These are phyloP conservation scores for Barypeithes pellucidus DNA, from an alignment of 2,888 invertebrate genomes.

Conservation along the genomic window DNA sequence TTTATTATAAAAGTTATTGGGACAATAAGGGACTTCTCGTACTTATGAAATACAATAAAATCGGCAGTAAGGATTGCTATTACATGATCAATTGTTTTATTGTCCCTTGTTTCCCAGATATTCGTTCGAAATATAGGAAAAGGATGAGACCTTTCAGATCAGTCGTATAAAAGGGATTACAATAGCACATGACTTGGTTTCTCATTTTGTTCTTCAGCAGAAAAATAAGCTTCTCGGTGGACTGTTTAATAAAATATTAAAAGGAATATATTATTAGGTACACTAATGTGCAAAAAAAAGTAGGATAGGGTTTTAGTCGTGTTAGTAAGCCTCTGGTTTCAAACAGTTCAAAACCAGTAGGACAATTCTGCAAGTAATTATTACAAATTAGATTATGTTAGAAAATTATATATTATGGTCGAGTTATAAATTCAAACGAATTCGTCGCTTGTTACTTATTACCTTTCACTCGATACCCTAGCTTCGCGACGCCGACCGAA, in stretches of 20 bases:
- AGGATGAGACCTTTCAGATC: constrained; percentile 57
- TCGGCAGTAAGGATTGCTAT: constrained; percentile 59
- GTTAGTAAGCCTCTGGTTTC: too few relatives aligned
- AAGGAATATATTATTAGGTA: not conserved
- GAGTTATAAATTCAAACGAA: too few relatives aligned
- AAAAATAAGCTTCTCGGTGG: not conserved
- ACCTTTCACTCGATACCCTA: too few relatives aligned
- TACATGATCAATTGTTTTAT: constrained; percentile 64
- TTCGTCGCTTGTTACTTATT: too few relatives aligned
- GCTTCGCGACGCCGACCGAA: too few relatives aligned
- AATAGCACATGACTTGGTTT: constrained; percentile 59
- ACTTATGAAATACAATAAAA: constrained; percentile 61
- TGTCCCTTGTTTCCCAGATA: constrained; percentile 58
- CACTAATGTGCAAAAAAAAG: too few relatives aligned
- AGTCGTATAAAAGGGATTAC: constrained; percentile 62
- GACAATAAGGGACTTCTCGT: constrained; percentile 51
- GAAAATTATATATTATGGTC: too few relatives aligned
- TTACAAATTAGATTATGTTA: too few relatives aligned
- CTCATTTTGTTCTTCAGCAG: constrained; percentile 43
- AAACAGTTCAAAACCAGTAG: too few relatives aligned
- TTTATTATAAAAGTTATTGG: constrained; percentile 48
- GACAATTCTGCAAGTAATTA: too few relatives aligned
- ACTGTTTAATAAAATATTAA: not conserved
- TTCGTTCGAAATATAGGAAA: constrained; percentile 52
- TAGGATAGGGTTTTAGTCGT: too few relatives aligned